Conservation (phyloP, 2,797 vertebrate genomes). For the Yasuhikotakia modesta region DNA sequence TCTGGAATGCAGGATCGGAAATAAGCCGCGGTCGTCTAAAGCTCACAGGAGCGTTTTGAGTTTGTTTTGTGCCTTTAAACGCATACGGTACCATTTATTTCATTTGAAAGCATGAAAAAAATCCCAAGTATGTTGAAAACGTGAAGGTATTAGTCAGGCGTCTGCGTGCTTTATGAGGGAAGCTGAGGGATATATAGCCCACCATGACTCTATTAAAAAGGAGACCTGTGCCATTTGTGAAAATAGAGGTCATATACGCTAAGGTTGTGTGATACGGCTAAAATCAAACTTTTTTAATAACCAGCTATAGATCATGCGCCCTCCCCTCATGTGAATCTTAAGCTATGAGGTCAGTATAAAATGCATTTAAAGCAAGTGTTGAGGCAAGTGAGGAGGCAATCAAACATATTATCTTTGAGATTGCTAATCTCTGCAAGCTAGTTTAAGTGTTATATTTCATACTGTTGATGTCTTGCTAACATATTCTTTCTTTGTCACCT, state of each 20-base stretch:
- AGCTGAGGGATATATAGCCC: constrained; percentile 78
- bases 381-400: constrained; percentile 59
- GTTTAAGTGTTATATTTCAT: constrained; percentile 19
- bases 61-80: constrained; percentile 37
- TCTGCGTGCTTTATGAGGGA: constrained; percentile 79
- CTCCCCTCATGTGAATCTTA: constrained; percentile 66
- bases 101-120: constrained; percentile 58
- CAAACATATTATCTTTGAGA: constrained; percentile 36
- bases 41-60: constrained; percentile 8
- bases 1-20: background rate
- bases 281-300: constrained; percentile 84
- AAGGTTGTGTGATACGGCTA: constrained; percentile 80
- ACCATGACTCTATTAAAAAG: constrained; percentile 82
- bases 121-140: constrained; percentile 75
- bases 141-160: constrained; percentile 64
- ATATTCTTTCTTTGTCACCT: constrained; percentile 31
- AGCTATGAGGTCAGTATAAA: constrained; percentile 62
- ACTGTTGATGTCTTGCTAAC: background rate
- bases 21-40: constrained; percentile 1
- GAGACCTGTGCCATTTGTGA: constrained; percentile 80
- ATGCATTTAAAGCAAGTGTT: constrained; percentile 8
- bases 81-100: constrained; percentile 80
- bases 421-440: constrained; percentile 68
- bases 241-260: constrained; percentile 83
- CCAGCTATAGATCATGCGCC: constrained; percentile 56